Conservation (phyloP, 2,797 vertebrate genomes). For the Pteropus rufus region DNA sequence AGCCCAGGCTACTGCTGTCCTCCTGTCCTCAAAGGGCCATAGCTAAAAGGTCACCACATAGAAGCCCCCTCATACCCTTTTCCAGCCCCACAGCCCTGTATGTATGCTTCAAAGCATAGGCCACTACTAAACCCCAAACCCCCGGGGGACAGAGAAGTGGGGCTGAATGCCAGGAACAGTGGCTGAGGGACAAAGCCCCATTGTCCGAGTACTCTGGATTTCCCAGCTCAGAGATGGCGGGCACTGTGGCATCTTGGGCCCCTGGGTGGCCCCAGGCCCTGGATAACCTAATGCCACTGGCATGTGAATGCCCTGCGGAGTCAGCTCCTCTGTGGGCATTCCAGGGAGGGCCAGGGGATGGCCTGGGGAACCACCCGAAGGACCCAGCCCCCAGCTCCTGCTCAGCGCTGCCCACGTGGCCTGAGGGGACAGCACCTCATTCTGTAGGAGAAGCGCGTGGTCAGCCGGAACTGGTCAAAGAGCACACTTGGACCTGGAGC, state of each 20-base stretch:
- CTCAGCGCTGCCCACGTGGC: neutral
- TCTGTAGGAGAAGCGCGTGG: constrained; percentile 91
- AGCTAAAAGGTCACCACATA: neutral
- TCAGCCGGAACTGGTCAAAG: constrained; percentile 85
- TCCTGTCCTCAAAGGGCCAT: neutral
- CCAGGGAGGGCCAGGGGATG: constrained; percentile 9
- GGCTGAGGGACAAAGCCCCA: constrained; percentile 39
- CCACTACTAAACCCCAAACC: neutral
- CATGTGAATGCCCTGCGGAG: neutral
- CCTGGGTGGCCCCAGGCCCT: constrained; percentile 12
- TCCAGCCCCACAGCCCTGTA: neutral
- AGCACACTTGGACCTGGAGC: constrained; percentile 76
- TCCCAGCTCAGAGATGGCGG: constrained; percentile 44
- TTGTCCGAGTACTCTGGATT: constrained; percentile 25
- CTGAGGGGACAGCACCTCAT: neutral
- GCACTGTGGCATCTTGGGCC: constrained; percentile 31
- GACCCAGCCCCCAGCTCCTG: neutral
- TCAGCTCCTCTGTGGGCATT: constrained; percentile 11
- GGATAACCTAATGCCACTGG: constrained; percentile 53
- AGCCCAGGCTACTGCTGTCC: neutral
- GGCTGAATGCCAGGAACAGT: neutral
- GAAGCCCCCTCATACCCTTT: neutral
- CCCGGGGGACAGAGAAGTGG: neutral
- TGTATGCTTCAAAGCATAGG: neutral
- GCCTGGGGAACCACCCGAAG: neutral